Evolutionary conservation across 2,113 vertebrate species (phyloP), one percentile per base, ranked within the genome.

Genomic region (Conger conger): DNA sequence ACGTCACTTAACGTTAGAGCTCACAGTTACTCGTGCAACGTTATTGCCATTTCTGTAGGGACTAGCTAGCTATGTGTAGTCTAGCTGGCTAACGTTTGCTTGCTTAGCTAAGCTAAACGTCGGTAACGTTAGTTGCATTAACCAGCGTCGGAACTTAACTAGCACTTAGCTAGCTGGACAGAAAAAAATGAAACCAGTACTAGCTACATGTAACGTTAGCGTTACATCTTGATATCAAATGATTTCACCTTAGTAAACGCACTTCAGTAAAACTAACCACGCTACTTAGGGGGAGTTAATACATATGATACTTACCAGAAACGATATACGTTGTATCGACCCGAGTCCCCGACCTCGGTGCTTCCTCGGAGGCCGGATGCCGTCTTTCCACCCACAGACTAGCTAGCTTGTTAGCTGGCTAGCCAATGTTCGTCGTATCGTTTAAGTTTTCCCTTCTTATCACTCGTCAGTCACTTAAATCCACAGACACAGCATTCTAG

Each of bases 351-450:
- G 40, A 50, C 18, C 80, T 81, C 80, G 80, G 30, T 53, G 80
- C 30, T 54, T 42, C 40, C 50, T 81, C 80, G 36, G 80, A 81
- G 40, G 80, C 80, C 80, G 80, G 80, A 81, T 50, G 40, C 50
- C 40, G 36, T 81, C 80, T 50, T 81, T 81, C 20, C 80, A 81
- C 68, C 68, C 68, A 33, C 23, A 40, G 30, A 54, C 68, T 13
- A 73, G 57, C 57, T 8, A 50, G 45, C 45, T 50, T 0, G 45
- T 33, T n/a, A 73, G n/a, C 63, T 73, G 63, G 63, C 63, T 54
- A 53, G 17, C 57, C 18, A 63, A 63, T 9, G 57, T 63, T 63
- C 11, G 78, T 30, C 37, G 36, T 79, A 38, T 79, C 68, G 68
- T 73, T 73, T 7, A 73, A 33, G 68, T 73, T n/a, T 73, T 27